These are phyloP conservation scores for Stenolophus ochropezus DNA, from an alignment of 2,888 invertebrate genomes.

Conservation along the genomic window DNA sequence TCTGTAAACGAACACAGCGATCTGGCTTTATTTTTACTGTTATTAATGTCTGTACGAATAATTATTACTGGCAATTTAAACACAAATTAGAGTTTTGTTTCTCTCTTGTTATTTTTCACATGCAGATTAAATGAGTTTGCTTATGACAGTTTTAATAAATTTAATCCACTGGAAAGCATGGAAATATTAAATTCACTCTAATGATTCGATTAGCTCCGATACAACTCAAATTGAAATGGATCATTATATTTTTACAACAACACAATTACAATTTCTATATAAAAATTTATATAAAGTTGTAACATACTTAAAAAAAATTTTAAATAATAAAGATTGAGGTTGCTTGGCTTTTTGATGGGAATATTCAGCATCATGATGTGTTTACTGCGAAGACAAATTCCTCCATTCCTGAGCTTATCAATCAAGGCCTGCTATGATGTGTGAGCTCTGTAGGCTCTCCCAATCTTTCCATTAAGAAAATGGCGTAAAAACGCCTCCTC, in stretches of 20 bases:
- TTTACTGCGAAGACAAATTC: not conserved
- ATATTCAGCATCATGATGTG: not conserved
- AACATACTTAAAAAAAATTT: too few species aligned
- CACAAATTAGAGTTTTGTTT: conserved; percentile 45
- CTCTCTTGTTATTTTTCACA: conserved; percentile 40
- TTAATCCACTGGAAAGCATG: conserved; percentile 37
- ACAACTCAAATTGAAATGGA: not conserved
- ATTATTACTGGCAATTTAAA: conserved; percentile 49
- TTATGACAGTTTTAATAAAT: conserved; percentile 52
- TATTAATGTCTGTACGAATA: conserved; percentile 34
- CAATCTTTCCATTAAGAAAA: conserved; percentile 52
- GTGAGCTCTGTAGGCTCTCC: not conserved
- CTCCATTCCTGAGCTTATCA: not conserved
- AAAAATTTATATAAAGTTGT: too few species aligned
- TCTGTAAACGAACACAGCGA: conserved; percentile 19
- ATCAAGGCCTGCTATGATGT: not conserved
- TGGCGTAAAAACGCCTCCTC: not conserved
- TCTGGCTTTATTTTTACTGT: conserved; percentile 38
- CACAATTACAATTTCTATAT: not conserved
- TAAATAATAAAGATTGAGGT: too few species aligned
- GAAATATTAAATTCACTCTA: conserved; percentile 5
- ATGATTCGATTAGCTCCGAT: conserved; percentile 20
- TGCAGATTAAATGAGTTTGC: conserved; percentile 41
- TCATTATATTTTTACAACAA: not conserved
- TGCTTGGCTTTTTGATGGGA: too few species aligned